These are phyloP conservation scores for Balearica regulorum DNA, from an alignment of 2,797 vertebrate species.

Conservation along the genomic window DNA sequence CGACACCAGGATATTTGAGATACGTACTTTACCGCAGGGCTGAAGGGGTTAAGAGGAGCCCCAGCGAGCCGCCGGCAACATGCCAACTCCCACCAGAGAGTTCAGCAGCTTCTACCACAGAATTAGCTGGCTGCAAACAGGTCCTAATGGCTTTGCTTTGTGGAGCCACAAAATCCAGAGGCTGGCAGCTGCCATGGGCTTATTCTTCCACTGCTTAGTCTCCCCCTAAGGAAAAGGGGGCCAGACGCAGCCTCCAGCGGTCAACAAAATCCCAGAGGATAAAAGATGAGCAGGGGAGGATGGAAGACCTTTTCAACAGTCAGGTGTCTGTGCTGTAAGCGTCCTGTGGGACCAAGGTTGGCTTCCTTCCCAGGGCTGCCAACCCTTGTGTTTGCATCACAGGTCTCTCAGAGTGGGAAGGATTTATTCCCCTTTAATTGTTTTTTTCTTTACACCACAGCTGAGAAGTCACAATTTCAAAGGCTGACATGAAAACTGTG, in stretches of 20 bases:
- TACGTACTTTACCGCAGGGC: background rate
- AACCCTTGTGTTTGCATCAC: background rate
- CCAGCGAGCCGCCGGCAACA: background rate
- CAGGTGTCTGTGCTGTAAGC: background rate
- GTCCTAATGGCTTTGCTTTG: background rate
- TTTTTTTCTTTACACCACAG: background rate
- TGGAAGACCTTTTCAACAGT: background rate
- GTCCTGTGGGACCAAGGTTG: fast-evolving
- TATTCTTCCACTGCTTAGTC: background rate
- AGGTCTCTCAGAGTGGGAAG: background rate
- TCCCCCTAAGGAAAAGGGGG: background rate
- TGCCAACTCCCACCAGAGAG: background rate
- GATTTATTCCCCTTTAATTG: background rate
- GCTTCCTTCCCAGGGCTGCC: background rate
- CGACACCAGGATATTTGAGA: background rate
- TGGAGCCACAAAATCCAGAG: background rate
- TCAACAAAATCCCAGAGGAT: background rate
- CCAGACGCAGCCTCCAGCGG: background rate
- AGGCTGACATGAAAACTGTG: background rate
- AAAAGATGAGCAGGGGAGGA: background rate
- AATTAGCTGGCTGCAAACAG: background rate
- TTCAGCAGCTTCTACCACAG: background rate
- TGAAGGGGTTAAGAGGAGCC: background rate
- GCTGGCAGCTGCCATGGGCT: background rate
- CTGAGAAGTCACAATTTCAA: background rate